These are phyloP conservation scores for Peromyscus nudipes DNA, from an alignment of 2,797 vertebrate genomes.

Conservation along the genomic window DNA sequence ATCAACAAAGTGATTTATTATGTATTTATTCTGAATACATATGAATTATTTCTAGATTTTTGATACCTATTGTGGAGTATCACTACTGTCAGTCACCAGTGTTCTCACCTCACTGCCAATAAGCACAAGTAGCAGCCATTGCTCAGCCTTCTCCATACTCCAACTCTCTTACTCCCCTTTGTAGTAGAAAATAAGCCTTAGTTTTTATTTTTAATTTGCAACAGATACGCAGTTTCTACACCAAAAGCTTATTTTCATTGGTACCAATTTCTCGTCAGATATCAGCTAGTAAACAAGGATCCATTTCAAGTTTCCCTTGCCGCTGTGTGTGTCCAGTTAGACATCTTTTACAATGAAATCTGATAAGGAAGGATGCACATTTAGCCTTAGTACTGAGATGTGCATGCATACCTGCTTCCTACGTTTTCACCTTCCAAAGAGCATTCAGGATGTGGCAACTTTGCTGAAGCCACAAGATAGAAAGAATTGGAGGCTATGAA, in stretches of 20 bases:
- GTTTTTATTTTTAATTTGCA: not conserved
- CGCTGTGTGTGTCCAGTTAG: accelerated
- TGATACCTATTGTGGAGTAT: not conserved
- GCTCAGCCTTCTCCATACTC: not conserved
- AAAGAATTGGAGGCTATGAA: not conserved
- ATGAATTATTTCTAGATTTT: not conserved
- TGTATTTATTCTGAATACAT: not conserved
- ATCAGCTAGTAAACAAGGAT: not conserved
- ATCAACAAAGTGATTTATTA: not conserved
- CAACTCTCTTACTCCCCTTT: not conserved
- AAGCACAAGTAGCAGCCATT: not conserved
- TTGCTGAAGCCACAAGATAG: not conserved
- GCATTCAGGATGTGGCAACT: not conserved
- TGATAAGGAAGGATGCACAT: accelerated
- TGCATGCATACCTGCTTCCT: accelerated
- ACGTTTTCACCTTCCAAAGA: not conserved
- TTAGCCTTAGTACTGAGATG: accelerated
- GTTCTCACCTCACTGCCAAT: not conserved
- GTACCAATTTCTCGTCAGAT: not conserved
- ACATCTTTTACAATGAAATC: not conserved
- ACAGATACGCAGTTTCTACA: not conserved
- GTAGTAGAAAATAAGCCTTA: not conserved
- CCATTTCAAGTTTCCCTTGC: not conserved
- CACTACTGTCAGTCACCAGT: too few relatives aligned
- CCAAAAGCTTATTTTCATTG: not conserved